These are phyloP conservation scores for Kryptopterus vitreolus DNA, from an alignment of 2,797 vertebrate species.

Conservation along the genomic window DNA sequence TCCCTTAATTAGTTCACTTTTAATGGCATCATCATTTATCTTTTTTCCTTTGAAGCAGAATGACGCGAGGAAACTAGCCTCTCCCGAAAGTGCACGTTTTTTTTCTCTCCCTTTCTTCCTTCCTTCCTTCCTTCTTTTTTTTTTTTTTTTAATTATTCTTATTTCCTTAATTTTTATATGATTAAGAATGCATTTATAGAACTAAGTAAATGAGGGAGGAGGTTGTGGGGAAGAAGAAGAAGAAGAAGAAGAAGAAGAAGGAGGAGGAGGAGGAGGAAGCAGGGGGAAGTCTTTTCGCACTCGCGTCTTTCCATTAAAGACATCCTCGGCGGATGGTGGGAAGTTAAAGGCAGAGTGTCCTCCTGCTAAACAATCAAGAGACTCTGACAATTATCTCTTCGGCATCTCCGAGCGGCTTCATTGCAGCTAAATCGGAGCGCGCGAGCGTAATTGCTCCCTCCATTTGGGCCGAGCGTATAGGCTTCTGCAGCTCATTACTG, in stretches of 20 bases:
- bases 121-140: slow-evolving; percentile 60
- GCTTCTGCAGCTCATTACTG: slow-evolving; percentile 50
- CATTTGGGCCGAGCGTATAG: slow-evolving; percentile 46
- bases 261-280: not conserved
- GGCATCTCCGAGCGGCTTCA: slow-evolving; percentile 47
- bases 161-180: slow-evolving; percentile 88
- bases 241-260: too few species aligned
- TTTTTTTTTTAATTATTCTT: slow-evolving; percentile 81
- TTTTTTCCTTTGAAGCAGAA: slow-evolving; percentile 98
- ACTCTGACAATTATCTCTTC: slow-evolving; percentile 54
- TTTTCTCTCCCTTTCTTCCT: slow-evolving; percentile 68
- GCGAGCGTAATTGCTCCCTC: slow-evolving; percentile 45
- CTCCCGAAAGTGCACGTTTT: slow-evolving; percentile 86
- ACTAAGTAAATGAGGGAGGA: slow-evolving; percentile 62
- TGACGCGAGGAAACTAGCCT: slow-evolving; percentile 93
- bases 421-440: slow-evolving; percentile 49
- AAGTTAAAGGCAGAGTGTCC: slow-evolving; percentile 58
- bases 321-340: slow-evolving; percentile 51
- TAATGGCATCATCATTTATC: slow-evolving; percentile 96
- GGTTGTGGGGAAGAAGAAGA: too few species aligned
- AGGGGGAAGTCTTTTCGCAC: not conserved
- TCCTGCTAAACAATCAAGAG: slow-evolving; percentile 54
- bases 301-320: slow-evolving; percentile 9
- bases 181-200: slow-evolving; percentile 76
- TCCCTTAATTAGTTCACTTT: slow-evolving; percentile 99